These are phyloP conservation scores for Melieria omissa DNA, from an alignment of 2,888 invertebrate species.

Conservation along the genomic window DNA sequence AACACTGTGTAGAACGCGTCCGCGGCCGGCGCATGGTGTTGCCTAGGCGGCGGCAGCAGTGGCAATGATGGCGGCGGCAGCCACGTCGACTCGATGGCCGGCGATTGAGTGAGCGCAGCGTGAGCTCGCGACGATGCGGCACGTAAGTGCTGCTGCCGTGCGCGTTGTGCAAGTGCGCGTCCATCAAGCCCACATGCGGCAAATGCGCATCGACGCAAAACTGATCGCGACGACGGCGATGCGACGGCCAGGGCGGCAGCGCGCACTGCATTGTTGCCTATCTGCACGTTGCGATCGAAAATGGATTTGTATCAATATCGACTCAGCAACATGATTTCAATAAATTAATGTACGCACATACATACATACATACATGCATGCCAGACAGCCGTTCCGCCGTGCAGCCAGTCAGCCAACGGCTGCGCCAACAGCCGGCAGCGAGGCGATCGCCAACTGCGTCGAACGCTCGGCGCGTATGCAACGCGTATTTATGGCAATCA, in stretches of 20 bases:
- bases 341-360: conserved; percentile 64
- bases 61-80: neutral
- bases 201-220: conserved; percentile 44
- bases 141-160: neutral
- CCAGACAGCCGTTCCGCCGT: neutral
- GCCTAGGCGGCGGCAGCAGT: conserved; percentile 24
- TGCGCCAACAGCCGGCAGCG: no score
- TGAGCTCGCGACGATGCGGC: conserved; percentile 9
- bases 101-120: conserved; percentile 6
- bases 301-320: conserved; percentile 67
- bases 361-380: conserved; percentile 9
- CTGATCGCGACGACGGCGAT: conserved; percentile 32
- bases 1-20: conserved; percentile 54
- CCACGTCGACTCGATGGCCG: neutral
- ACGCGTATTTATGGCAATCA: neutral
- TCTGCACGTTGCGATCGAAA: conserved; percentile 56
- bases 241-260: conserved; percentile 10
- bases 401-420: conserved; percentile 29
- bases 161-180: conserved; percentile 21
- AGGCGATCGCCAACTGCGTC: neutral
- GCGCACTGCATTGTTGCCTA: conserved; percentile 8
- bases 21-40: conserved; percentile 34
- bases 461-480: conserved; percentile 31
- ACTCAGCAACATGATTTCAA: conserved; percentile 67
- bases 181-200: conserved; percentile 43